Conservation (phyloP, 1,140 invertebrate genomes). For the Neuroterus valhalla region DNA sequence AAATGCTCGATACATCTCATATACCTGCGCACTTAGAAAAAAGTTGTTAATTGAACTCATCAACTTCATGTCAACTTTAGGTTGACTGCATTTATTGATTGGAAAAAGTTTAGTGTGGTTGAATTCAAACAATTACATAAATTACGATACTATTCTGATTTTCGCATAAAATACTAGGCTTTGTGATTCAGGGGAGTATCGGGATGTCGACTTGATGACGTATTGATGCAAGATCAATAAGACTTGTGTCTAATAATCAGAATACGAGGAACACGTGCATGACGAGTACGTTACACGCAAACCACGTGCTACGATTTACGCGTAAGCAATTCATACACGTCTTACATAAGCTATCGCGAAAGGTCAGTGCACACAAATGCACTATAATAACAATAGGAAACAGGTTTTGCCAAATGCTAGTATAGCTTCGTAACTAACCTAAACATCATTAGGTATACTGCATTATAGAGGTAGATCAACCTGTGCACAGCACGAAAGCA, state of each 20-base stretch:
- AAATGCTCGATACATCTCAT: background rate
- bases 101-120: too few relatives aligned
- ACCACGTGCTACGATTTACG: conserved; percentile 4
- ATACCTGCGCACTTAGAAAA: background rate
- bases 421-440: background rate
- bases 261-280: background rate
- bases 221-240: background rate
- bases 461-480: background rate
- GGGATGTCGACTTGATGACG: too few relatives aligned
- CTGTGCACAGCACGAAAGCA: too few relatives aligned
- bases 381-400: background rate
- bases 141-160: too few relatives aligned
- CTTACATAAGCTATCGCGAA: conserved; percentile 1
- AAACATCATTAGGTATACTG: background rate
- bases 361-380: conserved; percentile 1
- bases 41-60: too few relatives aligned
- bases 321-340: background rate
- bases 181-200: too few relatives aligned
- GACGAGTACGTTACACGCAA: background rate
- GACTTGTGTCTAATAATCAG: background rate
- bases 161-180: too few relatives aligned
- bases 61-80: too few relatives aligned
- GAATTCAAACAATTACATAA: too few relatives aligned
- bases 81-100: too few relatives aligned
- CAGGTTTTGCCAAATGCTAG: background rate